phyloP scores from a whole-genome alignment of 2,113 vertebrate species.

The Coreoperca whiteheadi region DNA sequence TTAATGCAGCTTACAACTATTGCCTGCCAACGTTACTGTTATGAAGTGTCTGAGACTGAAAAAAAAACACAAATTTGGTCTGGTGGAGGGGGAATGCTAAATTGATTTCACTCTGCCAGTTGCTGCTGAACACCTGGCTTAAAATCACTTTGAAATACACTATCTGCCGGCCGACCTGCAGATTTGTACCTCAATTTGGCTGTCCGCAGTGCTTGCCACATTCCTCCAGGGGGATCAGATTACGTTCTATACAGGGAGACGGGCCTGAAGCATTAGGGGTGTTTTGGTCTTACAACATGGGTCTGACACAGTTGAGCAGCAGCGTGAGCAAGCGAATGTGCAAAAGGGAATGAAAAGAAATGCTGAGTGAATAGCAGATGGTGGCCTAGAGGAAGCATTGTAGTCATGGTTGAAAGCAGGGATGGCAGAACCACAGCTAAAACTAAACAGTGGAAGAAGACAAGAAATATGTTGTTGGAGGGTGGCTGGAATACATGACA shows the following conservation, averaged over 20 bases:
- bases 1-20: constrained; percentile 39
- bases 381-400: constrained; percentile 31
- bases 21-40: constrained; percentile 29
- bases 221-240: constrained; percentile 75
- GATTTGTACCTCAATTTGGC: constrained; percentile 77
- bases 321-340: constrained; percentile 23
- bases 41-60: constrained; percentile 30
- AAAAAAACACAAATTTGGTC: constrained; percentile 26
- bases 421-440: constrained; percentile 23
- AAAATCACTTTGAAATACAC: constrained; percentile 67
- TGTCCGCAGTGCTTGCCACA: constrained; percentile 66
- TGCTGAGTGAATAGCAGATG: constrained; percentile 50
- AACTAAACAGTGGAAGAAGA: constrained; percentile 33
- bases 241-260: constrained; percentile 78
- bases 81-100: constrained; percentile 22
- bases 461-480: constrained; percentile 35
- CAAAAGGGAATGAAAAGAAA: constrained; percentile 45
- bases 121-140: constrained; percentile 40
- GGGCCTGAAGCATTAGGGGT: constrained; percentile 62
- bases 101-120: constrained; percentile 52
- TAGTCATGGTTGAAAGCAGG: constrained; percentile 32
- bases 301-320: constrained; percentile 56
- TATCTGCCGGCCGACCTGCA: constrained; percentile 56
- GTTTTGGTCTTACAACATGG: constrained; percentile 55
- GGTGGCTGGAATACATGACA: constrained; percentile 47